Conservation (phyloP, 2,113 vertebrate genomes). For the Dissostichus mawsoni region DNA sequence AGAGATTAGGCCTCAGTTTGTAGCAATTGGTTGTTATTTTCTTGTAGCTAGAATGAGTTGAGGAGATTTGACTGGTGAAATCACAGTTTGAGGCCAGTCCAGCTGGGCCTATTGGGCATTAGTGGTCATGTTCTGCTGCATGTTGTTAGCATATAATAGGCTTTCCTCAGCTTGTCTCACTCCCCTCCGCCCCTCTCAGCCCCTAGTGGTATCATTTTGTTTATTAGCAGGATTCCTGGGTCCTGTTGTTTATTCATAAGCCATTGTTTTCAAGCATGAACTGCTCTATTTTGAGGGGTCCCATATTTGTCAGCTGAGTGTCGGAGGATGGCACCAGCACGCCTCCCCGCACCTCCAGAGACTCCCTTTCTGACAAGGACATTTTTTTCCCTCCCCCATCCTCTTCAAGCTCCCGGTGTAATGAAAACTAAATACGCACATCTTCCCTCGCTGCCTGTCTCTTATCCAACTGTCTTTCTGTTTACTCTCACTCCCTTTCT, state of each 20-base stretch:
- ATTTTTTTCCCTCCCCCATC: conserved; percentile 88
- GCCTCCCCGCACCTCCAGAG: conserved; percentile 89
- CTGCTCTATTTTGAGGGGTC: conserved; percentile 72
- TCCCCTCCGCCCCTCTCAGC: conserved; percentile 22
- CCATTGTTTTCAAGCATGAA: conserved; percentile 81
- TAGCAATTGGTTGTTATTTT: conserved; percentile 2
- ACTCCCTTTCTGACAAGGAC: conserved; percentile 94
- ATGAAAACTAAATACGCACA: conserved; percentile 96
- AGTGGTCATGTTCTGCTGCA: conserved; percentile 30
- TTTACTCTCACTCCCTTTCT: conserved; percentile 45
- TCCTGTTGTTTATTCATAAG: conserved; percentile 83
- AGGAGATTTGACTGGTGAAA: conserved; percentile 5
- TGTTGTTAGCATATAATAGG: conserved; percentile 54
- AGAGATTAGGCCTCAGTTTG: conserved; percentile 40
- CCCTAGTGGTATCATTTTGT: conserved; percentile 76
- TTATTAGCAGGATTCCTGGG: conserved; percentile 68
- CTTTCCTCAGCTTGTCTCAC: conserved; percentile 11
- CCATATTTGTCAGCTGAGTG: conserved; percentile 94
- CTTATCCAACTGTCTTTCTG: conserved; percentile 69
- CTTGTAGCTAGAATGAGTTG: background rate
- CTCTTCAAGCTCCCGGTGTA: conserved; percentile 90
- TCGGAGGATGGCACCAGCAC: conserved; percentile 90
- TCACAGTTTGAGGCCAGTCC: conserved; percentile 10
- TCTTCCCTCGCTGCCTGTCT: conserved; percentile 80
- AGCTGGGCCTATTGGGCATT: background rate